Base-by-base conservation (phyloP, 2,113 vertebrate species). In the Chinchilla lanigera region DNA sequence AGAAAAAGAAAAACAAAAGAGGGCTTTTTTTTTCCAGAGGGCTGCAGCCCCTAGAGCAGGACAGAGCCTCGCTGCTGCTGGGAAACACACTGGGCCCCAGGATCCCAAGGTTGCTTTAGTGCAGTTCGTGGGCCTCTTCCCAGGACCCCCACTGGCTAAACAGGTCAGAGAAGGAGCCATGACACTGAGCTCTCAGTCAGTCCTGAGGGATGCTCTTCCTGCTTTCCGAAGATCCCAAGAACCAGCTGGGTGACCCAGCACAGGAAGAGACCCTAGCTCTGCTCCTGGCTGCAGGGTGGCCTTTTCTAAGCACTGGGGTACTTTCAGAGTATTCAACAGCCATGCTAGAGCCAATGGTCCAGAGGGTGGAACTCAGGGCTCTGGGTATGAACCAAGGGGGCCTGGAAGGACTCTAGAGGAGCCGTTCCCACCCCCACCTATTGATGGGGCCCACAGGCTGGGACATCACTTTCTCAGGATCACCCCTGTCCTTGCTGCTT, bases 11-110 rank as follows among this genome's bases (percentile, higher is more conserved):
- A 75, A 44, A 77, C 30, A 26, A 50, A 78, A 17, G 44, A 82
- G 28, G 30, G 22, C 16, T 7, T 82, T 24, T 54, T 24, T 54
- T 4, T 7, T 8, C 6, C 44, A 26, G 69, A 41, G 9, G n/a
- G 20, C 69, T 38, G 8, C 67, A 71, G n/a, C 17, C n/a, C 65
- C 28, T 1, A n/a, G 89, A 58, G 56, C 2, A 41, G 50, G 6
- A 33, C 35, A 85, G 10, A 4, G 10, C 0, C 24, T 20, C 3
- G 6, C n/a, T 0, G 7, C 50, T 44, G 0, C 56, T 1, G 28
- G 10, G 35, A 47, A 33, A 41, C 4, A 5, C 61, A 0, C 14
- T 22, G 81, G 19, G 2, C 5, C 2, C 50, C 33, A 13, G 4
- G 52, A 38, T 5, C 63, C 73, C 22, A n/a, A 47, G 41, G 22